These are phyloP conservation scores for Leguminivora glycinivorella DNA, from an alignment of 1,140 invertebrate species.

Conservation along the genomic window DNA sequence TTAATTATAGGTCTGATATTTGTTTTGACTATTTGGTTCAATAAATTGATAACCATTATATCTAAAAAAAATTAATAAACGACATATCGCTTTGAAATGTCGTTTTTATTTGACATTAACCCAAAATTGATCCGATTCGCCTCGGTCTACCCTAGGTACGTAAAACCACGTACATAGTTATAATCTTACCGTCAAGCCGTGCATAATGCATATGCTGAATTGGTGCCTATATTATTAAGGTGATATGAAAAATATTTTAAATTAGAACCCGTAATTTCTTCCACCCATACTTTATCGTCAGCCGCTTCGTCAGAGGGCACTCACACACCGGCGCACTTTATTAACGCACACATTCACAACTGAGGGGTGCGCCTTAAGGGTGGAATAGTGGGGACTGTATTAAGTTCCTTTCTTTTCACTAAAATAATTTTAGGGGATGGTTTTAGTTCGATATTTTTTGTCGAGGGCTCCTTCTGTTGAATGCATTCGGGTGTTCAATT, in stretches of 20 bases:
- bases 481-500: slow-evolving; percentile 65
- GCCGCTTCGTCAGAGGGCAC: slow-evolving; percentile 64
- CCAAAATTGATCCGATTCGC: too few species aligned
- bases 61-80: too few species aligned
- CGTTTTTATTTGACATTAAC: too few species aligned
- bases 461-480: slow-evolving; percentile 63
- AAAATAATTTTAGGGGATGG: slow-evolving; percentile 79
- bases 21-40: too few species aligned
- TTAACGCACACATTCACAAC: slow-evolving; percentile 42
- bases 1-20: too few species aligned
- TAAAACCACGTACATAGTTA: too few species aligned
- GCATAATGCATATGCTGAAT: too few species aligned
- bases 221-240: not conserved
- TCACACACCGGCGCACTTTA: slow-evolving; percentile 49
- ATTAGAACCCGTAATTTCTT: slow-evolving; percentile 33
- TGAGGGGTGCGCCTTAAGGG: slow-evolving; percentile 67
- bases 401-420: slow-evolving; percentile 79
- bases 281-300: slow-evolving; percentile 54
- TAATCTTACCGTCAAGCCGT: not conserved
- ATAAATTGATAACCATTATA: too few species aligned
- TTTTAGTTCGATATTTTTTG: slow-evolving; percentile 76
- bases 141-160: too few species aligned
- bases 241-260: not conserved
- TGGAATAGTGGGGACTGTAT: slow-evolving; percentile 73
- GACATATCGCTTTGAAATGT: too few species aligned